Evolutionary conservation across 2,797 vertebrate species (phyloP), one percentile per base, ranked within the genome.

Genomic region (Macrochelys suwanniensis): DNA sequence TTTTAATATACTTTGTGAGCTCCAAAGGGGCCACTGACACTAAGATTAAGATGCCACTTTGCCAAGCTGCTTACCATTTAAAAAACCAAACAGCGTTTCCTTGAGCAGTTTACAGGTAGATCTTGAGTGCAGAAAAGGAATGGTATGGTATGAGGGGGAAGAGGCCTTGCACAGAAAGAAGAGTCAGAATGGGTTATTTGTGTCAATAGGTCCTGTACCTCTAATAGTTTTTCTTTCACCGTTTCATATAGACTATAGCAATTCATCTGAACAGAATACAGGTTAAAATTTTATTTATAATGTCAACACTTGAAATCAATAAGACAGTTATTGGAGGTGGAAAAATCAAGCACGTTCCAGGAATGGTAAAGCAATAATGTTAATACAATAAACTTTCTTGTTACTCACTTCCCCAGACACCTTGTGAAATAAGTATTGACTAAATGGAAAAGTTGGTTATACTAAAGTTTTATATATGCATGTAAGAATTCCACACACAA

Each of bases 1-100:
- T 87, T 94, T 95, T 96, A 96, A 93, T 85, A 96, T 90, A 95
- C 71, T 92, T 96, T 78, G 56, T 93, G 93, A 93, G 89, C 88
- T 96, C 85, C 28, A 85, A 83, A 86, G 93, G 81, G 88, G 84
- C 33, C 79, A 89, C 83, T 92, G 93, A 89, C 83, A 81, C 71
- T 0, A 85, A 89, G 95, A 96, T 94, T 95, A 94, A 31, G 31
- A 90, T 83, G 81, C 89, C 96, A 93, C 92, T 82, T 90, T 92
- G 87, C 87, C 91, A 96, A 95, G 95, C 89, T 96, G 49, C 88
- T 95, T 96, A 93, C 82, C 33, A 90, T 61, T 59, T 61, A 61
- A 84, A 94, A 92, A 95, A 93, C 31, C 84, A 92, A 57, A 57
- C 56, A 28, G 25, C 13, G 50, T 92, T 95, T 94, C 7, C 51